Evolutionary conservation across 1,140 invertebrate genomes (phyloP), one percentile per base, ranked within the genome.

Genomic region (Heterodera carotae): DNA sequence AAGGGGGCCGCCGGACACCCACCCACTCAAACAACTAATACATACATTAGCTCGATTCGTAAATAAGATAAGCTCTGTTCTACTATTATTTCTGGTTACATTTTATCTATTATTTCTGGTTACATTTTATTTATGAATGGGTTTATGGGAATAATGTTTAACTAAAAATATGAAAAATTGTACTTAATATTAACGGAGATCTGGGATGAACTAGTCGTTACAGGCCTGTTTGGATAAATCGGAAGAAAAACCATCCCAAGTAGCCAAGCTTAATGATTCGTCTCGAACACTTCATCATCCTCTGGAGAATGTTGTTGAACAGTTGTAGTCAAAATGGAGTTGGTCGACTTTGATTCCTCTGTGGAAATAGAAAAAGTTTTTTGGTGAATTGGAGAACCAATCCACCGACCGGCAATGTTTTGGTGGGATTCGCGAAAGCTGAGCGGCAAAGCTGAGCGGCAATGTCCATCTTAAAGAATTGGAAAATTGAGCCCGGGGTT

Each of bases 391-490:
- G 48, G 48, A 56, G 48, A 56, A 56, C 4, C 48, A 27, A 33
- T 77, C 68, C n/a, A 78, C 29, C 22, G 76, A 78, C 22, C 29
- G 60, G 34, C 29, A 36, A 60, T 78, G 72, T 48, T 78, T 62
- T 39, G 75, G 67, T 8, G 85, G 85, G 70, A 87, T 84, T 31
- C 86, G 82, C 2, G 85, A 87, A 39, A 88, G 79, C 53, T 82
- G 81, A 12, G n/a, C n/a, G n/a, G n/a, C n/a, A n/a, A n/a, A n/a
- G n/a, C n/a, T n/a, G n/a, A n/a, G 85, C 85, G 29, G 85, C 85
- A 39, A 87, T 75, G 80, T 87, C 85, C 48, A 56, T 22, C 48
- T 56, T n/a, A n/a, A n/a, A n/a, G 48, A 56, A 56, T 56, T 56
- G 12, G 12, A 18, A 22, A 5, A 56, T 12, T 3, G 22, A n/a